Base-by-base conservation (phyloP, 2,888 invertebrate genomes). In the Colletes collaris region DNA sequence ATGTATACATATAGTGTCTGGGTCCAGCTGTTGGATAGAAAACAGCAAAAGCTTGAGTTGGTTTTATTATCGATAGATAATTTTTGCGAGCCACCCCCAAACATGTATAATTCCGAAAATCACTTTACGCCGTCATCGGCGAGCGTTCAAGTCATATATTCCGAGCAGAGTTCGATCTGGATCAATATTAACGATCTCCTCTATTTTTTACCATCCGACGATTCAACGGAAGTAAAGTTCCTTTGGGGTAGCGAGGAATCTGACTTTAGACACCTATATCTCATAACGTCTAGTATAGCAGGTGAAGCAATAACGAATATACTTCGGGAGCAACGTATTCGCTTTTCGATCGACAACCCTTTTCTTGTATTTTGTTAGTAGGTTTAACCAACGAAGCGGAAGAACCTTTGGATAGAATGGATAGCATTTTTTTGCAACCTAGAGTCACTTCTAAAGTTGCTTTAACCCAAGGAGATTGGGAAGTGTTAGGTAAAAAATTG, bases 211-310 rank as follows among this genome's bases (percentile, higher is more conserved):
- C 96, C 96, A 7, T 93, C 95, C 55, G 92, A 91, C 11, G 94
- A 95, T 76, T 90, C 92, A 19, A 92, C 92, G 70, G 93, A 93
- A 77, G 92, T 94, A 1, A 94, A 94, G 79, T 98, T 98, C 93
- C 94, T 99, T 64, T 99, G 98, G 98, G 97, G 97, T 0, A 97
- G 97, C 55, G 99, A 99, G 93, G 97, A 98, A 92, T 96, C 96
- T 0, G 98, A 98, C 0, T 98, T 95, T 91, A 94, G 98, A 68
- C 99, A 99, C 92, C 94, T 99, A 76, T 98, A 98, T 92, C 94
- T 97, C 69, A 94, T 97, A 59, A 96, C 96, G 0, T 96, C 97
- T 65, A 93, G 93, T 80, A 90, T 94, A 86, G 90, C 93, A 63
- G 91, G 92, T 92, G 79, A 72, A 65, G 10, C 6, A 40, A 11